Percentiles rank a stretch among this genome's conserved stretches.
Evolutionary conservation across 2,797 vertebrate species (phyloP).

Genomic region (Tadarida brasiliensis): DNA sequence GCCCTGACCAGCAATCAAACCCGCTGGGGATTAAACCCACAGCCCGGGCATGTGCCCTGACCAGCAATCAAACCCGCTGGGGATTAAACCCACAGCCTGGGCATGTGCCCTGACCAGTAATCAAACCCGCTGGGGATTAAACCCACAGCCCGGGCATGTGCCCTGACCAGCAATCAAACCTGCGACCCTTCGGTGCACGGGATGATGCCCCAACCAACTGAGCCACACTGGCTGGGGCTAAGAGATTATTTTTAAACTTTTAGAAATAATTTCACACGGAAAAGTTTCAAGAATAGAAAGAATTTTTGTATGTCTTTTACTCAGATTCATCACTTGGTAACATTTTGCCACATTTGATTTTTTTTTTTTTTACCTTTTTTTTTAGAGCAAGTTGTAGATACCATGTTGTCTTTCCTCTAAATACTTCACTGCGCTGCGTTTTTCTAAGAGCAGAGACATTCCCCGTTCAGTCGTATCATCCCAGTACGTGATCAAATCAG

Average conservation of each 20-base stretch:
- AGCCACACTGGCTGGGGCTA: neutral
- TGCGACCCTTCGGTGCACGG: neutral
- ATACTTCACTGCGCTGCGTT: neutral
- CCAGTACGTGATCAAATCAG: neutral
- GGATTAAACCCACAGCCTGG: neutral
- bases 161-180: neutral
- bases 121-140: neutral
- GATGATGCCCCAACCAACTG: neutral
- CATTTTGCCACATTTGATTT: neutral
- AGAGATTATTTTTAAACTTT: slow-evolving; percentile 6
- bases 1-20: neutral
- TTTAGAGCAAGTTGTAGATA: neutral
- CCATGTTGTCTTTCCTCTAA: neutral
- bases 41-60: neutral
- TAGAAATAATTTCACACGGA: neutral
- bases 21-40: neutral
- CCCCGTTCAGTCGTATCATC: neutral
- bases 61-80: neutral
- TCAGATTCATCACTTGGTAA: neutral
- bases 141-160: neutral
- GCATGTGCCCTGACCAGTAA: neutral
- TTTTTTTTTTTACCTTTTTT: neutral
- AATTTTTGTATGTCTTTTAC: neutral
- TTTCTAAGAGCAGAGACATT: neutral
- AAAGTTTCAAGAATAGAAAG: neutral